Evolutionary conservation across 2,797 vertebrate genomes (phyloP), one percentile per base, ranked within the genome.

Genomic region (Danio kyathit): DNA sequence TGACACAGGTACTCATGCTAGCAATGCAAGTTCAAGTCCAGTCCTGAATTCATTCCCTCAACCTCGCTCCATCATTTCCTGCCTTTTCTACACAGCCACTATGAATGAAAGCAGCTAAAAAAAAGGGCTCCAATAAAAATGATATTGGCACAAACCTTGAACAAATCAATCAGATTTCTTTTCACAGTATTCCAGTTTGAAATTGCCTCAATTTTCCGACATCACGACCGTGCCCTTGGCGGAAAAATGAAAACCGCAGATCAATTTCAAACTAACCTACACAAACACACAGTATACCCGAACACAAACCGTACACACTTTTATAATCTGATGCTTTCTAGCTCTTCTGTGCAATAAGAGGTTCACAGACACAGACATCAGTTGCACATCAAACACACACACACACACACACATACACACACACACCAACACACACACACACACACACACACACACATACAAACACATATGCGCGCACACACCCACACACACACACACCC

Each of bases 161-260:
- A 56, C 69, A 66, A 80, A 80, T 73, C 69, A 65, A 72, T 73
- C 69, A 5, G 40, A 54, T 59, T 64, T 7, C 40, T 80, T 63
- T 46, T 54, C 43, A 64, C 46, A 57, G 38, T 19, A 64, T 80
- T 80, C 49, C 19, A 54, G 49, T 74, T 57, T 56, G 43, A 74
- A 80, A 74, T 54, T 61, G 67, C 77, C 38, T 71, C 66, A 70
- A 71, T 79, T 72, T 71, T 52, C 57, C 4, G 17, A 44, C 13
- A 61, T 52, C 77, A 41, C 9, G 40, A n/a, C 66, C 19, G 12
- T 71, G 46, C 77, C 77, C 57, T 63, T 79, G 67, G 38, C 10
- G 9, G 77, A 63, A 75, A 79, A 71, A 71, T 79, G 67, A 61
- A 71, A 79, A 79, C 59, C 57, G 63, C 67, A 52, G 77, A 79